Percentiles rank a stretch among this genome's conserved stretches.
Evolutionary conservation across 2,888 invertebrate genomes (phyloP).

Genomic region (Abrostola triplasia): DNA sequence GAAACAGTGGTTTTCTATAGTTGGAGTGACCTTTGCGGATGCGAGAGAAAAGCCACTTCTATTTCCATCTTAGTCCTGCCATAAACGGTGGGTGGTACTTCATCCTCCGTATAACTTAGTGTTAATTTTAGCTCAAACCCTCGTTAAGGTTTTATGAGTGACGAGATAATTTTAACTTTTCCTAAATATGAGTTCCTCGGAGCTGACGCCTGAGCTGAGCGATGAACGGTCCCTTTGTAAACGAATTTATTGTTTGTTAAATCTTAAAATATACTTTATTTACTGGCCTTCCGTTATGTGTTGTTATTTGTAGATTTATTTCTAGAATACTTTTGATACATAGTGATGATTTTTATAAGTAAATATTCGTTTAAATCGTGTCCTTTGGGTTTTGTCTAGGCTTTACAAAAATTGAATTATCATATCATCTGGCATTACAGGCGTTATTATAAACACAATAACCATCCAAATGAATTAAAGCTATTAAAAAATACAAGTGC

Average conservation of each 20-base stretch:
- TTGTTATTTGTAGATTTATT: constrained; percentile 9
- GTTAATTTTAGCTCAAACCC: constrained; percentile 52
- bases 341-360: constrained; percentile 16
- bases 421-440: too few species aligned
- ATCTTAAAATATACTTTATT: constrained; percentile 29
- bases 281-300: constrained; percentile 14
- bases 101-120: constrained; percentile 46
- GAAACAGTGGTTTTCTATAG: constrained; percentile 26
- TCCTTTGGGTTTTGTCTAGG: too few species aligned
- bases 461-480: constrained; percentile 26
- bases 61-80: constrained; percentile 35
- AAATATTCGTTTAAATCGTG: background rate
- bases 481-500: constrained; percentile 49
- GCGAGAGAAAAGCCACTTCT: constrained; percentile 27
- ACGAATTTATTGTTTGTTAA: constrained; percentile 22
- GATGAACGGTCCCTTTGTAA: constrained; percentile 22
- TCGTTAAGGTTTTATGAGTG: constrained; percentile 28
- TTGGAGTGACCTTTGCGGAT: constrained; percentile 43
- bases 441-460: constrained; percentile 7
- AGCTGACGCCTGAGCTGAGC: constrained; percentile 20
- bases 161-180: constrained; percentile 47
- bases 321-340: background rate
- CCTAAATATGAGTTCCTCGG: constrained; percentile 40
- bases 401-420: too few species aligned
- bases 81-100: constrained; percentile 51